phyloP scores from a whole-genome alignment of 2,888 invertebrate species.

The Morpho deidamia region DNA sequence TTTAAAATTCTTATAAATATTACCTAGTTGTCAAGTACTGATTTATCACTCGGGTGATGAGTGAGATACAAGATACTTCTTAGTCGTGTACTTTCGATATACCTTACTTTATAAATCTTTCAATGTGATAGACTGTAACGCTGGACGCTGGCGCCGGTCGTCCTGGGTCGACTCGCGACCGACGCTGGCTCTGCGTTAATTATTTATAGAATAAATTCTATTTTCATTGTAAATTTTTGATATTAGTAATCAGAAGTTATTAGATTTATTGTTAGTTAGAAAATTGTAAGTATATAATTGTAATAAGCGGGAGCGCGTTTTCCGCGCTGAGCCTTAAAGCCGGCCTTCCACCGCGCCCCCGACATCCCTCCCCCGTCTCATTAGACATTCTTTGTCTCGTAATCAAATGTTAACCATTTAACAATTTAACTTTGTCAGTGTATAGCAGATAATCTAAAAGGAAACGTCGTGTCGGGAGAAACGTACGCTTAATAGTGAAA shows the following conservation, averaged over 20 bases:
- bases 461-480: conserved; percentile 65
- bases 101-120: conserved; percentile 72
- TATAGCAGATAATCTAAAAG: conserved; percentile 60
- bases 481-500: conserved; percentile 73
- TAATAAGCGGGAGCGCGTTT: conserved; percentile 63
- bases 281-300: conserved; percentile 66
- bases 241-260: conserved; percentile 68
- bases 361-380: conserved; percentile 58
- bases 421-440: conserved; percentile 61
- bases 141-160: conserved; percentile 56
- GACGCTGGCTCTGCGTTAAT: conserved; percentile 58
- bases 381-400: conserved; percentile 69
- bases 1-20: conserved; percentile 55
- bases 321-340: conserved; percentile 46
- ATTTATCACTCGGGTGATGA: conserved; percentile 45
- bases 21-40: conserved; percentile 59
- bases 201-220: conserved; percentile 77
- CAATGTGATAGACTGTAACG: conserved; percentile 71
- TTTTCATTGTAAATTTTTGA: conserved; percentile 77
- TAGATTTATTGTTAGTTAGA: conserved; percentile 73
- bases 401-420: conserved; percentile 65
- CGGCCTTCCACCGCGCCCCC: conserved; percentile 48
- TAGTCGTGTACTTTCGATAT: conserved; percentile 36
- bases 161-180: conserved; percentile 61
- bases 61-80: conserved; percentile 34